Evolutionary conservation across 2,888 invertebrate species (phyloP).

Genomic region (Melanargia galathea): DNA sequence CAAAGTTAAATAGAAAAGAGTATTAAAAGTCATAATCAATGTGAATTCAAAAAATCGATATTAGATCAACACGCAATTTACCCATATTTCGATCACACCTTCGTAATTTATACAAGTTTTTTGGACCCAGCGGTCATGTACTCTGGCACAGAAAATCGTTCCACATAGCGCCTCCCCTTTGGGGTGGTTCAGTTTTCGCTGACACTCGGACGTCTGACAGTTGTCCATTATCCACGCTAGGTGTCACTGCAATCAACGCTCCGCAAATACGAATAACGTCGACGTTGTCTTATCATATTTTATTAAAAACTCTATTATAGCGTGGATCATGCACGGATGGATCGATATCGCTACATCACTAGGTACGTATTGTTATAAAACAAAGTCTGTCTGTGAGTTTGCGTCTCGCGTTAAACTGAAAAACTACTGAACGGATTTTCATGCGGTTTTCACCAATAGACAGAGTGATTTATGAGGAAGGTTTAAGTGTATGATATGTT

Average conservation of each 20-base stretch:
- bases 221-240: constrained; percentile 27
- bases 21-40: too few relatives aligned
- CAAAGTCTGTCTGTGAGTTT: too few relatives aligned
- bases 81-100: neutral
- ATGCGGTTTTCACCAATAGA: too few relatives aligned
- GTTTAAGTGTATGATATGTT: too few relatives aligned
- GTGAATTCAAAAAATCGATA: too few relatives aligned
- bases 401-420: too few relatives aligned
- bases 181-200: neutral
- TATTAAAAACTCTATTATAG: constrained; percentile 16
- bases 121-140: neutral
- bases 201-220: constrained; percentile 22
- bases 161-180: neutral
- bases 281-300: constrained; percentile 28
- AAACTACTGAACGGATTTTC: too few relatives aligned
- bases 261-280: constrained; percentile 23
- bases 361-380: too few relatives aligned
- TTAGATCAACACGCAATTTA: too few relatives aligned
- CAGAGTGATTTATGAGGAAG: too few relatives aligned
- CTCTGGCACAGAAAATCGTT: neutral
- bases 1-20: too few relatives aligned
- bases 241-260: constrained; percentile 28
- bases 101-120: neutral
- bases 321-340: constrained; percentile 12
- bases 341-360: neutral